phyloP scores from a whole-genome alignment of 2,113 vertebrate genomes.

The Syngnathus floridae region DNA sequence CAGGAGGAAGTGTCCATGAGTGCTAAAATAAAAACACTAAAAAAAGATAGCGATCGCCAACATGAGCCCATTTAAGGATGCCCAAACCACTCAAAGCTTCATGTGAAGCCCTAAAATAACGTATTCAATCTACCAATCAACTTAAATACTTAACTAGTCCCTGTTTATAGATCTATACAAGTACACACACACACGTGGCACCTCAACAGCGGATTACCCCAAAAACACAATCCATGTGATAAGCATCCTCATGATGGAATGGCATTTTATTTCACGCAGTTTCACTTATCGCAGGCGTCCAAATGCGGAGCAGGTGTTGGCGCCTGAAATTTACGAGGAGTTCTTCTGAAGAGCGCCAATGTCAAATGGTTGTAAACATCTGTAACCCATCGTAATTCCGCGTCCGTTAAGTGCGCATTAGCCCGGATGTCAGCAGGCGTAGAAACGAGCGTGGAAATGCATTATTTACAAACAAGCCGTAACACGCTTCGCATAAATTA shows the following conservation, averaged over 20 bases:
- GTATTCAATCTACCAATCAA: constrained; percentile 13
- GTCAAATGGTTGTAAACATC: constrained; percentile 48
- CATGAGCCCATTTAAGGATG: constrained; percentile 15
- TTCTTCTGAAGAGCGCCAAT: constrained; percentile 30
- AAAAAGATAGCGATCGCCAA: constrained; percentile 30
- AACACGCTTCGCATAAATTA: constrained; percentile 8
- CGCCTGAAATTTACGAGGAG: constrained; percentile 32
- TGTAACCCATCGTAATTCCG: constrained; percentile 47
- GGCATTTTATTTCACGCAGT: constrained; percentile 8
- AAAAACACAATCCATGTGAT: background rate
- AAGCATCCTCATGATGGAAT: background rate
- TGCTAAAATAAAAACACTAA: constrained; percentile 24
- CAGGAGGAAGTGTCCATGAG: constrained; percentile 41
- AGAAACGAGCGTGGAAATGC: constrained; percentile 30
- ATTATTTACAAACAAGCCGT: constrained; percentile 32
- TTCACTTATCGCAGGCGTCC: constrained; percentile 14
- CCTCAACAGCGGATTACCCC: background rate
- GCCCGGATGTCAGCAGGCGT: constrained; percentile 3
- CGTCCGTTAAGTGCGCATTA: constrained; percentile 53
- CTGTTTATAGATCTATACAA: too few species aligned
- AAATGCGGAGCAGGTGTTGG: constrained; percentile 43
- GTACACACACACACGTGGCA: too few species aligned
- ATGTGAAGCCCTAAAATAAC: background rate
- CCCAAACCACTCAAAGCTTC: constrained; percentile 18
- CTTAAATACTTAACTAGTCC: too few species aligned